A percentile compares a stretch with the other conserved stretches of the same genome.
phyloP scores from a whole-genome alignment of 2,888 invertebrate genomes.

The Xestobium rufovillosum region DNA sequence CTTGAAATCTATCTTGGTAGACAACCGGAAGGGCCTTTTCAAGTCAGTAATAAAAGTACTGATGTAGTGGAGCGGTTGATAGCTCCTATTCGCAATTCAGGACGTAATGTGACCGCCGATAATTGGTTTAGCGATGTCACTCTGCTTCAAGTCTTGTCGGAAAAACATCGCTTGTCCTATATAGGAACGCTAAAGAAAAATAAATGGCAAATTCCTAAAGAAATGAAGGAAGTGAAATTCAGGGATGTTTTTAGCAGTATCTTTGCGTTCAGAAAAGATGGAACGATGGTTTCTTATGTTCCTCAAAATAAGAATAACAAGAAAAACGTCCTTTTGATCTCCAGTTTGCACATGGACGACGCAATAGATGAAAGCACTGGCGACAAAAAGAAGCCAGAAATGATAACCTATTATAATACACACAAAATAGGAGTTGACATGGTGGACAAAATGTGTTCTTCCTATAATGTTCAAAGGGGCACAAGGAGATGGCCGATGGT shows the following conservation, averaged over 20 bases:
- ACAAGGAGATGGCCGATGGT: slow-evolving; percentile 29
- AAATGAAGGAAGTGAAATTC: neutral
- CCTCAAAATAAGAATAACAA: slow-evolving; percentile 16
- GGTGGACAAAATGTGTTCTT: slow-evolving; percentile 29
- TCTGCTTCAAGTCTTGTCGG: slow-evolving; percentile 15
- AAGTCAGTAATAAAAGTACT: too few species aligned
- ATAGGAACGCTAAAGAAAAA: slow-evolving; percentile 27
- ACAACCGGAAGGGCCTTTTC: slow-evolving; percentile 26
- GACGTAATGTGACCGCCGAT: too few species aligned
- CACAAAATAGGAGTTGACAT: slow-evolving; percentile 30
- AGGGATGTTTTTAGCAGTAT: slow-evolving; percentile 13
- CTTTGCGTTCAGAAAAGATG: slow-evolving; percentile 23
- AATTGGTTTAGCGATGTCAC: slow-evolving; percentile 5
- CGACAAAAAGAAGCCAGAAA: slow-evolving; percentile 19
- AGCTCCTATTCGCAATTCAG: too few species aligned
- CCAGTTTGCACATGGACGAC: slow-evolving; percentile 19
- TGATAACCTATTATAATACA: slow-evolving; percentile 26
- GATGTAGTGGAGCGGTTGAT: too few species aligned
- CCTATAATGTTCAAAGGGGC: slow-evolving; percentile 27
- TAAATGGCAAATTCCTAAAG: slow-evolving; percentile 21
- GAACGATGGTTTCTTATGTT: slow-evolving; percentile 21
- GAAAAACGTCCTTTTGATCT: slow-evolving; percentile 22
- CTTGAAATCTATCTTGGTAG: slow-evolving; percentile 28
- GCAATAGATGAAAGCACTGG: slow-evolving; percentile 5
- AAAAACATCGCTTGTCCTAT: slow-evolving; percentile 21